Base-by-base conservation (phyloP, 2,888 invertebrate genomes). In the Volucella inflata region DNA sequence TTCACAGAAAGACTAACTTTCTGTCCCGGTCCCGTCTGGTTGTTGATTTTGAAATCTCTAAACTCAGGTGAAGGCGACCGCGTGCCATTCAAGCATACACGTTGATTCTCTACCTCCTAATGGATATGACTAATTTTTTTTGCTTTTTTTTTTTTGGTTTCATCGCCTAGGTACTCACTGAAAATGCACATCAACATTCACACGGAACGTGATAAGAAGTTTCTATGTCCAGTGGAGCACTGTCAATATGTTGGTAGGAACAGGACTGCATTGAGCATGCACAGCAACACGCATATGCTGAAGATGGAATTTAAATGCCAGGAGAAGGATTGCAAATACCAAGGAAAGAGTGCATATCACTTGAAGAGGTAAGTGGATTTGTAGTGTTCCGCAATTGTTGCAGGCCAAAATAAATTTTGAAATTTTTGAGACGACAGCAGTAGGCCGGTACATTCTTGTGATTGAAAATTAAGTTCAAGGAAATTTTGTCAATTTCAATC, bases 171-270 rank as follows among this genome's bases (percentile, higher is more conserved):
- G 87, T 93, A 93, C 85, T 93, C 93, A 64, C 92, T 95, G 8
- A 93, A 94, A 77, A 93, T 94, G 87, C 95, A 95, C 90, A 93
- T 93, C 92, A 90, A 93, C 64, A 93, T 93, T 30, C 95, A 95
- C 89, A 71, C 64, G 1, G 53, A 87, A 62, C 68, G 82, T 57
- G 88, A 88, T 46, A 80, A 83, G 42, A 91, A 92, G 71, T 94
- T 92, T 90, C 92, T 92, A 87, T 95, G 95, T 88, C 91, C 93
- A 11, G 89, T 93, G 83, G 91, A 93, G 42, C 93, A 93, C 38
- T 95, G 95, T 88, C 92, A 93, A 9, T 94, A 94, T 89, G 90
- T 93, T 8, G 94, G 94, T 0, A 92, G 94, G 40, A 94, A 93
- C 57, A 91, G 92, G 75, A 93, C 93, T 16, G 94, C 94, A 88